phyloP scores from a whole-genome alignment of 2,888 invertebrate species.

The Andrena flavipes region DNA sequence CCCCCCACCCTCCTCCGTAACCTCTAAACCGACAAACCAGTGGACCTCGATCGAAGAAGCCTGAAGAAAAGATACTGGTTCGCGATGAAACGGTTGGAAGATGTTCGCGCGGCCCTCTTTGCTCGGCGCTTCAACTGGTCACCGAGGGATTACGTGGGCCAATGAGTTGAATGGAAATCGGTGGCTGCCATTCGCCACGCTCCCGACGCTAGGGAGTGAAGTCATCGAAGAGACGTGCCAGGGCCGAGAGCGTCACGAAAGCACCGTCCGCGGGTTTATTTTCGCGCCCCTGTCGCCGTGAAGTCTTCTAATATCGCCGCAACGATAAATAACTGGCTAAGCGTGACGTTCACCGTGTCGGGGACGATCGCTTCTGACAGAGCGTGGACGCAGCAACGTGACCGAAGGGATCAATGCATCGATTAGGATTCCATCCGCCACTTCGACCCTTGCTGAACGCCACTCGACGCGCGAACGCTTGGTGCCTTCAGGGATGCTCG shows the following conservation, averaged over 20 bases:
- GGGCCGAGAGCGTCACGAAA: conserved; percentile 43
- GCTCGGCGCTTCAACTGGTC: not conserved
- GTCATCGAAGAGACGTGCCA: conserved; percentile 47
- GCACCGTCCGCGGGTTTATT: conserved; percentile 54
- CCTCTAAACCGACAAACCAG: not conserved
- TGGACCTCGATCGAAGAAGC: not conserved
- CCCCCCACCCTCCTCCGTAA: not conserved
- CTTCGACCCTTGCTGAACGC: conserved; percentile 31
- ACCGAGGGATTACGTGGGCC: too few species aligned
- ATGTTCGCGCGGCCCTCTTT: not conserved
- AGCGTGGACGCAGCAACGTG: not conserved
- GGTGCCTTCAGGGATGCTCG: conserved; percentile 3
- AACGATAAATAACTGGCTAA: conserved; percentile 33
- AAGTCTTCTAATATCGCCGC: conserved; percentile 1
- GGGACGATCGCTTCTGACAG: too few species aligned
- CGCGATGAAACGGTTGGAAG: not conserved
- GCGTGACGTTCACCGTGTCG: not conserved
- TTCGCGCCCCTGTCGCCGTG: conserved; percentile 41
- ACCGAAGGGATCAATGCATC: conserved; percentile 44
- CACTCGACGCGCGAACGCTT: not conserved
- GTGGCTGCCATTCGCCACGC: not conserved
- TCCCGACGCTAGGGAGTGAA: conserved; percentile 14
- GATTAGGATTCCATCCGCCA: conserved; percentile 51
- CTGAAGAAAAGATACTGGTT: not conserved
- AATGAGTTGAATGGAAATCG: not conserved